phyloP scores from a whole-genome alignment of 2,797 vertebrate species.

The Spizella passerina region DNA sequence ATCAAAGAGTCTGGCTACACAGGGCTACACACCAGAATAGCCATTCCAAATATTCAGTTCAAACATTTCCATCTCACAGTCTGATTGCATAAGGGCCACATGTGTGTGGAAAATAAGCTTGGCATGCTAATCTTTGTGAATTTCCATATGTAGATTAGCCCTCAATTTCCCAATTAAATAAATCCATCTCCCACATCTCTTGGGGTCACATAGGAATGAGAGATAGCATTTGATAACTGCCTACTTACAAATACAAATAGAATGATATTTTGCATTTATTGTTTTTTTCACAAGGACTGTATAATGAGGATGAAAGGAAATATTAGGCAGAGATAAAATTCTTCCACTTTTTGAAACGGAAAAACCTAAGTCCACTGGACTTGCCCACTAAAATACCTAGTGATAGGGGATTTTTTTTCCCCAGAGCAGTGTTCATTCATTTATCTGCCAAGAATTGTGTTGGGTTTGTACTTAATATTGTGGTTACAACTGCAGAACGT shows the following conservation, averaged over 20 bases:
- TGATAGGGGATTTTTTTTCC: no score
- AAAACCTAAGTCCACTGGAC: background rate
- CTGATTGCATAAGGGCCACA: background rate
- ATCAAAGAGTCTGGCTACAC: background rate
- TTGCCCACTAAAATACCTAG: background rate
- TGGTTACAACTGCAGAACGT: background rate
- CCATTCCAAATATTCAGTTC: background rate
- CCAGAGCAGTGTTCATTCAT: background rate
- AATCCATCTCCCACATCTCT: background rate
- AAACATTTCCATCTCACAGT: background rate
- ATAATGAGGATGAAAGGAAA: background rate
- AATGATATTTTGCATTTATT: background rate
- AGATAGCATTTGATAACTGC: background rate
- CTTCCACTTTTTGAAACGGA: background rate
- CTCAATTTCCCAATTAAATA: background rate
- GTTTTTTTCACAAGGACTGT: background rate
- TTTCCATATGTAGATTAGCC: background rate
- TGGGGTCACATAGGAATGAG: background rate
- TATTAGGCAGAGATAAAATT: background rate
- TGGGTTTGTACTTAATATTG: background rate
- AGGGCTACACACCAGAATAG: background rate
- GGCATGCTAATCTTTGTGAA: background rate
- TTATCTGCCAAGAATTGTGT: background rate
- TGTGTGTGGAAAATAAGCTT: background rate
- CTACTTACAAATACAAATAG: background rate